A percentile compares a stretch with the other conserved stretches of the same genome.
Conservation (phyloP, 2,113 vertebrate species). For the Misgurnus mizolepis region DNA sequence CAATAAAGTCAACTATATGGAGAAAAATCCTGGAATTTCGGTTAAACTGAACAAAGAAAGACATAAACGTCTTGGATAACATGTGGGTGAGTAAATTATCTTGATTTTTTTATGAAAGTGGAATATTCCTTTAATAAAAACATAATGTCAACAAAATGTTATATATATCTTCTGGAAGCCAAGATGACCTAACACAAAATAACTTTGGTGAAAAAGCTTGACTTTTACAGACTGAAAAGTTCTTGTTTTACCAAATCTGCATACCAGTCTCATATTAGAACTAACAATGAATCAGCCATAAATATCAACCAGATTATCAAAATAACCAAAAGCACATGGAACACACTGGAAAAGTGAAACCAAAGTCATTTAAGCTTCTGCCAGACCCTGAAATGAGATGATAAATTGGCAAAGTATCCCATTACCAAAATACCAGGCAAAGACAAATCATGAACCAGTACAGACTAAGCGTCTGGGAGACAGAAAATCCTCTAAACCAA, state of each 20-base stretch:
- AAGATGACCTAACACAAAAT: too few species aligned
- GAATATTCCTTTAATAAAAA: too few species aligned
- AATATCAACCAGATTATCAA: slow-evolving; percentile 17
- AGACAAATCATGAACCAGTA: background rate
- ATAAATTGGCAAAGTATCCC: slow-evolving; percentile 20
- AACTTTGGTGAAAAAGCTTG: background rate
- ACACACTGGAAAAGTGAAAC: background rate
- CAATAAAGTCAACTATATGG: too few species aligned
- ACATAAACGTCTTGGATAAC: too few species aligned
- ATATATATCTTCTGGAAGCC: too few species aligned
- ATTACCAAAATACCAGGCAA: slow-evolving; percentile 16
- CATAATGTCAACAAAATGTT: too few species aligned
- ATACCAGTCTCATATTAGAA: background rate
- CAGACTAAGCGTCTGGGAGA: background rate
- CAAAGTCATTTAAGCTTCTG: slow-evolving; percentile 6
- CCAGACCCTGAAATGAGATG: slow-evolving; percentile 17
- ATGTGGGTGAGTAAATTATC: too few species aligned
- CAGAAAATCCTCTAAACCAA: background rate
- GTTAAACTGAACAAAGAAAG: too few species aligned
- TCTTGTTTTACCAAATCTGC: background rate
- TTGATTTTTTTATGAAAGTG: too few species aligned
- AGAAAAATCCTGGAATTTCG: too few species aligned
- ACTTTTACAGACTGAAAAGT: background rate
- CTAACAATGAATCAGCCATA: background rate
- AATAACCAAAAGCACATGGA: slow-evolving; percentile 26